These are phyloP conservation scores for Muntiacus reevesi DNA, from an alignment of 2,113 vertebrate genomes.

Conservation along the genomic window DNA sequence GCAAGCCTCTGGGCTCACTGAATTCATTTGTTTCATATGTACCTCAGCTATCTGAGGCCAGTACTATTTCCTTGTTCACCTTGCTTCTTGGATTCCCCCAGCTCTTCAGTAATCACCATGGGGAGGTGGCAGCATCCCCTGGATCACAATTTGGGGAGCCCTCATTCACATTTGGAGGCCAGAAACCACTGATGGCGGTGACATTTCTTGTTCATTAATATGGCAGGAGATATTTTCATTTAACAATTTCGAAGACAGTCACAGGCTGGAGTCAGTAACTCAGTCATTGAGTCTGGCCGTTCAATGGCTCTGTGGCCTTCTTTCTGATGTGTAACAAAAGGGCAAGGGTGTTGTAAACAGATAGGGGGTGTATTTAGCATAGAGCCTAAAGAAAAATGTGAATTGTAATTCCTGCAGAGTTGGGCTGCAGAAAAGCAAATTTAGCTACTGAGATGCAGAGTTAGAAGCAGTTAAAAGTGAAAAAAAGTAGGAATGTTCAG, in stretches of 20 bases:
- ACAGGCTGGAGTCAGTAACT: background rate
- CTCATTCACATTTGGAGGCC: background rate
- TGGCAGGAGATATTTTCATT: background rate
- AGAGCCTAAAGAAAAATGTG: background rate
- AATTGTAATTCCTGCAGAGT: background rate
- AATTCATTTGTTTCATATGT: accelerated
- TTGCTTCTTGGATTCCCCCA: background rate
- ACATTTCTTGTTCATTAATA: background rate
- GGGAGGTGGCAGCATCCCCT: background rate
- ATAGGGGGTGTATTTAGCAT: background rate
- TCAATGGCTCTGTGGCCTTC: background rate
- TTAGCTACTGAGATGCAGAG: background rate
- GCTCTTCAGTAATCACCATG: background rate
- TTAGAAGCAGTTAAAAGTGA: background rate
- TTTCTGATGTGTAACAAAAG: background rate
- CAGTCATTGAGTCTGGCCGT: background rate
- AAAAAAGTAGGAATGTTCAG: background rate
- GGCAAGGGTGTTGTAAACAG: background rate
- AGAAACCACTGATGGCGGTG: background rate
- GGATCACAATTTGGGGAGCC: background rate
- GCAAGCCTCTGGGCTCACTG: background rate
- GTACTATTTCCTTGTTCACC: background rate
- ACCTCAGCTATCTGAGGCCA: background rate
- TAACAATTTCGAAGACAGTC: background rate
- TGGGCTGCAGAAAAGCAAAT: background rate